A percentile compares a stretch with the other conserved stretches of the same genome.
Conservation (phyloP, 2,888 invertebrate species). For the Limnephilus lunatus region DNA sequence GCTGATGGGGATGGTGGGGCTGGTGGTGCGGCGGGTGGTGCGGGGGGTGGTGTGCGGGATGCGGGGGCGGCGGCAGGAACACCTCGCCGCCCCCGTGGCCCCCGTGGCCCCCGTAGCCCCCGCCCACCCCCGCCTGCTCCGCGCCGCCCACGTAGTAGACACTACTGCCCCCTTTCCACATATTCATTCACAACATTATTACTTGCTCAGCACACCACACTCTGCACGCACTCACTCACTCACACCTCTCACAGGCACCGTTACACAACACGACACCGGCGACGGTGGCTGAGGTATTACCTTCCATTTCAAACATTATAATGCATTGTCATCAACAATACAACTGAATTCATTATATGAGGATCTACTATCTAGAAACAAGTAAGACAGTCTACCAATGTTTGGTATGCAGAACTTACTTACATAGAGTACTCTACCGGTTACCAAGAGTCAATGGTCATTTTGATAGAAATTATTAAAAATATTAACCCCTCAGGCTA, state of each 20-base stretch:
- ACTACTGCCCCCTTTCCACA: constrained; percentile 69
- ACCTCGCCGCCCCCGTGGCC: constrained; percentile 71
- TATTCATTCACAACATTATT: constrained; percentile 52
- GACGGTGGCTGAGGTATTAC: constrained; percentile 7
- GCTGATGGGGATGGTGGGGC: constrained; percentile 65
- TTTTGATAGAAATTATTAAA: not conserved
- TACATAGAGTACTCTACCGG: not conserved
- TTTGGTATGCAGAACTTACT: no score
- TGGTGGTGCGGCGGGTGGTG: constrained; percentile 67
- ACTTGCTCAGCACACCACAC: constrained; percentile 42
- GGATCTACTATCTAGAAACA: not conserved
- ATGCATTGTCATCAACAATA: not conserved
- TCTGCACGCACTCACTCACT: not conserved
- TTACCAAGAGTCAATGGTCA: not conserved
- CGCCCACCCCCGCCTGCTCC: constrained; percentile 67
- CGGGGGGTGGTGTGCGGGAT: constrained; percentile 61
- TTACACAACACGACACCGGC: not conserved
- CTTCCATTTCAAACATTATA: not conserved
- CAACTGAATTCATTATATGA: not conserved
- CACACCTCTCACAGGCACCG: not conserved
- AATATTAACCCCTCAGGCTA: not conserved
- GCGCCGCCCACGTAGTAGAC: constrained; percentile 76
- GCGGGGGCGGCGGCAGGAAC: constrained; percentile 68
- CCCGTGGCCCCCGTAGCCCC: constrained; percentile 72
- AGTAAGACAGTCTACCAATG: not conserved